phyloP scores from a whole-genome alignment of 2,797 vertebrate species.

The Ceryle rudis region DNA sequence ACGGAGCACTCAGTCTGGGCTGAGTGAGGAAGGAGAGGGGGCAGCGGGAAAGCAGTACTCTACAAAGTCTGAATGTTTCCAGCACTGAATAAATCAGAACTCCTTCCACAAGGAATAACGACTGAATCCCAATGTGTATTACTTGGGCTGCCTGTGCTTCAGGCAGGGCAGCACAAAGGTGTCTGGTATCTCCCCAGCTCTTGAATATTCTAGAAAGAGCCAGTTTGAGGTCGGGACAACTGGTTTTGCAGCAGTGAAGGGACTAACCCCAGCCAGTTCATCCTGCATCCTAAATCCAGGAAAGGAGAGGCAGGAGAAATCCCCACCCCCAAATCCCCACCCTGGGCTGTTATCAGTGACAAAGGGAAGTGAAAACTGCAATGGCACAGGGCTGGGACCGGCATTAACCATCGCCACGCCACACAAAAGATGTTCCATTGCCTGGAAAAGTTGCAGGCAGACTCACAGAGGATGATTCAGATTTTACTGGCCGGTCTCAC shows the following conservation, averaged over 20 bases:
- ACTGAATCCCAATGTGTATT: neutral
- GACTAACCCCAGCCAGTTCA: slow-evolving; percentile 15
- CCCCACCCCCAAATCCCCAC: neutral
- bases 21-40: neutral
- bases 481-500: neutral
- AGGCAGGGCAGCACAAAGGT: neutral
- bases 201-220: slow-evolving; percentile 29
- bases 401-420: accelerated
- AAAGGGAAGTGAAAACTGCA: neutral
- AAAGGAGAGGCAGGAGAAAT: neutral
- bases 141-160: neutral
- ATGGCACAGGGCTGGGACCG: accelerated
- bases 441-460: neutral
- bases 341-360: accelerated
- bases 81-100: neutral
- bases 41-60: neutral
- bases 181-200: neutral
- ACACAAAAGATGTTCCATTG: neutral
- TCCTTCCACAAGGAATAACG: neutral
- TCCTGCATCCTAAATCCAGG: neutral
- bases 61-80: neutral
- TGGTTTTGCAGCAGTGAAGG: neutral
- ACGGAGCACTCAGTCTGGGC: neutral
- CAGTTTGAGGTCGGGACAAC: neutral
- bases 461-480: accelerated